phyloP scores from a whole-genome alignment of 2,113 vertebrate genomes.

The Gavia stellata region DNA sequence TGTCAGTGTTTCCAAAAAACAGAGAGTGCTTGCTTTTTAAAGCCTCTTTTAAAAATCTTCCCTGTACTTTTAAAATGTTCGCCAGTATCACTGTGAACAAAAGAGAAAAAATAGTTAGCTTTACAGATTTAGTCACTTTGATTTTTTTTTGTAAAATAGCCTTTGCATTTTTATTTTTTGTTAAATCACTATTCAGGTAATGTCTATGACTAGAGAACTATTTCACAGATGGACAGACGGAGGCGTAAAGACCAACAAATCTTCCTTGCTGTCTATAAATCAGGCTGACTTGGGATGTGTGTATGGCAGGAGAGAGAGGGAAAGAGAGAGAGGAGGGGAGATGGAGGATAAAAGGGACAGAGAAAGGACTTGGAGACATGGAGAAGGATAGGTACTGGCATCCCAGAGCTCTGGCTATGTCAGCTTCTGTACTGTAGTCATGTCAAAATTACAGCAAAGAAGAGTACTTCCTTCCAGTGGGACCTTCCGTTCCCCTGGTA shows the following conservation, averaged over 20 bases:
- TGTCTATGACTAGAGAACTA: background rate
- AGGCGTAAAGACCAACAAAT: background rate
- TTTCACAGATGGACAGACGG: background rate
- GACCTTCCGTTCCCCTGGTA: background rate
- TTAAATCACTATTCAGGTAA: background rate
- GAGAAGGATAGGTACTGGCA: background rate
- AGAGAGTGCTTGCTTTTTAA: background rate
- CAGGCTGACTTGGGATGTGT: background rate
- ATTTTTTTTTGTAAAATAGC: background rate
- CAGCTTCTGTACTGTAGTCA: background rate
- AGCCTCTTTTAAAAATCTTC: background rate
- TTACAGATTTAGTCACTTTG: background rate
- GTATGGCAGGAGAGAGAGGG: background rate
- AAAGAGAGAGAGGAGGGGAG: background rate
- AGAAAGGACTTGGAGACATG: background rate
- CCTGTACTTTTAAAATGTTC: background rate
- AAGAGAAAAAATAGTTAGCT: background rate
- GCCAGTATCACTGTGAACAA: background rate
- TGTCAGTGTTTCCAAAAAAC: background rate
- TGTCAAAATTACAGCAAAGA: background rate
- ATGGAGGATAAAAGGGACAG: background rate
- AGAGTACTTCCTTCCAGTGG: background rate
- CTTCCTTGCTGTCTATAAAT: background rate
- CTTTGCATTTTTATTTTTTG: background rate
- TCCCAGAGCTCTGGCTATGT: background rate